Evolutionary conservation across 2,797 vertebrate genomes (phyloP).

Genomic region (Melopsittacus undulatus): DNA sequence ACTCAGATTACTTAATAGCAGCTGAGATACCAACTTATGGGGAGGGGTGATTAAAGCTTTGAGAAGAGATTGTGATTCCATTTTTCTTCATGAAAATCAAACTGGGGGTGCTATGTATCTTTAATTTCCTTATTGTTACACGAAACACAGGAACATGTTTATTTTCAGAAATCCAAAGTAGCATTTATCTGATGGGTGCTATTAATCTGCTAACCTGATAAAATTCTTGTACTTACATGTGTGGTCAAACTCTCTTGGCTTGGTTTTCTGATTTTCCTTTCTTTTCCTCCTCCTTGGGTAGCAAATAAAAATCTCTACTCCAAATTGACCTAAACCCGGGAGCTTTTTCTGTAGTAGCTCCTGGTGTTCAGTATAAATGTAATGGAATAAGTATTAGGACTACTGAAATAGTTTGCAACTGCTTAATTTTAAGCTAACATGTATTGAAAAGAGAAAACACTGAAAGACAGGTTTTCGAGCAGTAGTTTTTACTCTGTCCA

Average conservation of each 20-base stretch:
- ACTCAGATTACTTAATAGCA: not conserved
- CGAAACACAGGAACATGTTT: not conserved
- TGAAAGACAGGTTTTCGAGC: not conserved
- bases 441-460: not conserved
- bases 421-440: not conserved
- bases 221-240: not conserved
- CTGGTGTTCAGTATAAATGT: not conserved
- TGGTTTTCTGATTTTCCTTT: not conserved
- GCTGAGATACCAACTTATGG: not conserved
- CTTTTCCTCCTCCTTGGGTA: no score
- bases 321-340: not conserved
- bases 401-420: not conserved
- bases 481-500: not conserved
- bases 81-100: not conserved
- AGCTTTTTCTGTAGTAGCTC: not conserved
- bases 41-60: not conserved
- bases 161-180: not conserved
- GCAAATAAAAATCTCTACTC: not conserved
- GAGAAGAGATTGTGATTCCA: not conserved
- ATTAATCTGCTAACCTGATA: not conserved
- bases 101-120: not conserved
- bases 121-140: not conserved
- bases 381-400: not conserved
- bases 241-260: not conserved
- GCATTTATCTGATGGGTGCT: not conserved